Evolutionary conservation across 2,113 vertebrate genomes (phyloP).

Genomic region (Trogon surrucura): DNA sequence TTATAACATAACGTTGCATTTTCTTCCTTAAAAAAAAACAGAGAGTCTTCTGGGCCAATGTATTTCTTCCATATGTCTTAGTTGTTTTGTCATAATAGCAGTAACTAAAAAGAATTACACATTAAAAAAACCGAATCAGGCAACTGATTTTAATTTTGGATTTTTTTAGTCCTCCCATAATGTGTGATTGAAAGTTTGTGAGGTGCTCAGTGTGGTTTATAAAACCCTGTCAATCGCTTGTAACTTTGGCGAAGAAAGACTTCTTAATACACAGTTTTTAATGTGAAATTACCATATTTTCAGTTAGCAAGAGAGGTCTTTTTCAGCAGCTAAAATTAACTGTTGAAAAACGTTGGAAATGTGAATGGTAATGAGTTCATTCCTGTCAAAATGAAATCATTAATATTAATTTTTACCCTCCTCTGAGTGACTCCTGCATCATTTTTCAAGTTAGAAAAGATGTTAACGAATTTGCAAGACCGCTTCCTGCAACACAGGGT

Average conservation of each 20-base stretch:
- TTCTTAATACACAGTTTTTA: conserved; percentile 68
- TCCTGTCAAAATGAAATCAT: conserved; percentile 68
- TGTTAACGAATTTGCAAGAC: conserved; percentile 24
- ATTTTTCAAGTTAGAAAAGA: conserved; percentile 55
- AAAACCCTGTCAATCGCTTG: conserved; percentile 62
- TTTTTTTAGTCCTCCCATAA: conserved; percentile 54
- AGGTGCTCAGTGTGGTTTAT: conserved; percentile 63
- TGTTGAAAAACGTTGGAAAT: conserved; percentile 71
- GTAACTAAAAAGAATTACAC: conserved; percentile 1
- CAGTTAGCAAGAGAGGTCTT: conserved; percentile 62
- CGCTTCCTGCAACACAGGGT: background rate
- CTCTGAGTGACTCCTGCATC: conserved; percentile 52
- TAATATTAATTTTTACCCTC: conserved; percentile 69
- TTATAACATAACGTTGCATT: background rate
- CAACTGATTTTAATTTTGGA: conserved; percentile 56
- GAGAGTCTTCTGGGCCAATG: background rate
- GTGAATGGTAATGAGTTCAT: conserved; percentile 66
- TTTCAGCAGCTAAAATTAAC: conserved; percentile 73
- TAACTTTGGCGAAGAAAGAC: conserved; percentile 68
- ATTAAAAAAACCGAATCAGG: conserved; percentile 11
- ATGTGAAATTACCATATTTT: conserved; percentile 71
- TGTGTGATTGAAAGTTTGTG: conserved; percentile 62
- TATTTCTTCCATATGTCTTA: conserved; percentile 19
- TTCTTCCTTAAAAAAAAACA: background rate
- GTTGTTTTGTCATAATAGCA: background rate